These are phyloP conservation scores for Mycalesis mineus DNA, from an alignment of 2,888 invertebrate genomes.

Conservation along the genomic window DNA sequence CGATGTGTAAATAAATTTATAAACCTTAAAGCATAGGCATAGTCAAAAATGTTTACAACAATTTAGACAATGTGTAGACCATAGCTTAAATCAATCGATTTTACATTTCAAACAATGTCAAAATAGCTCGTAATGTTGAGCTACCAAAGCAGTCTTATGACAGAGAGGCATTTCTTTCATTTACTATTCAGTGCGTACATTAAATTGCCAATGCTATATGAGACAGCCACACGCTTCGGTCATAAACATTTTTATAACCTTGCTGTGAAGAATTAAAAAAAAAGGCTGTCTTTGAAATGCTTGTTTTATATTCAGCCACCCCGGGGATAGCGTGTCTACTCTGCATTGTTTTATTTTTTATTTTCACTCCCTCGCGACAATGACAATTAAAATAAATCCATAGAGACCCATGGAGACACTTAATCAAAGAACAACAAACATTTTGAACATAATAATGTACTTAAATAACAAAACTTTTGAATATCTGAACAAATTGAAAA, in stretches of 20 bases:
- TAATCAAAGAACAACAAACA: not conserved
- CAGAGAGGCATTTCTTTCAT: not conserved
- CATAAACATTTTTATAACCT: not conserved
- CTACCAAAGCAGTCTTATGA: no score
- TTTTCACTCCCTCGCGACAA: not conserved
- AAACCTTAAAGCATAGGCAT: no score
- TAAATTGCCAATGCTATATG: not conserved
- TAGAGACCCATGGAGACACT: not conserved
- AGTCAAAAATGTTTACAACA: no score
- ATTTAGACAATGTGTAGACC: no score
- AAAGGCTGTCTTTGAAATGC: not conserved
- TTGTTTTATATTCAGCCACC: not conserved
- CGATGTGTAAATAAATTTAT: no score
- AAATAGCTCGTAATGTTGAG: no score
- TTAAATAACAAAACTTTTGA: no score
- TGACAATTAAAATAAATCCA: not conserved
- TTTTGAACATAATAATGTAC: not conserved
- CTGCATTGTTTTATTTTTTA: not conserved
- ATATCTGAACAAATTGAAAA: not conserved
- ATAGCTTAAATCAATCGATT: no score
- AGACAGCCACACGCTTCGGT: not conserved
- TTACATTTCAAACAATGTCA: no score
- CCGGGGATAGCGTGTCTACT: not conserved
- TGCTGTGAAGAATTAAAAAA: not conserved
- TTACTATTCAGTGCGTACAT: not conserved